Base-by-base conservation (phyloP, 2,797 vertebrate genomes). In the Manis crassicaudata region DNA sequence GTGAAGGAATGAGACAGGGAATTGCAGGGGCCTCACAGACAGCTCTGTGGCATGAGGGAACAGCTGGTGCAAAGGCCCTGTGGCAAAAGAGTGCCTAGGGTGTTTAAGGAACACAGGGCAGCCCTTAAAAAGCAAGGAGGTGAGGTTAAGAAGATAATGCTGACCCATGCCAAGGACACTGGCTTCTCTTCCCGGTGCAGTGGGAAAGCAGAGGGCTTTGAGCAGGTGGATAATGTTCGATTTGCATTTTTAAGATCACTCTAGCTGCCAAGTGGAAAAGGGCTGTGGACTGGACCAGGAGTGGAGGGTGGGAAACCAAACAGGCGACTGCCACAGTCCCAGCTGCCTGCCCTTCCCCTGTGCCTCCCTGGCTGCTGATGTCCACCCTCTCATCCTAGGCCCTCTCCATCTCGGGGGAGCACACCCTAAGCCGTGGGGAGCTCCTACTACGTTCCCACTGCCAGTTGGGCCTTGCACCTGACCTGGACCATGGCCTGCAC, bases 391-490 rank as follows among this genome's bases (percentile, higher is more conserved):
- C 0, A 0, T 58, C 11, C 52, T n/a, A 98, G 98, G 96, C 76
- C n/a, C 89, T 98, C 79, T 98, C 95, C 0, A 98, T 99, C 97
- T 98, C 99, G 25, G 98, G 99, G 95, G 98, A 98, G 77, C 99
- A 99, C 96, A 97, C 98, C 60, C 93, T 99, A 88, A 99, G 98
- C 96, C 98, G 97, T 4, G 98, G 98, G 32, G 97, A 98, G 81
- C 97, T 99, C 32, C 86, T 99, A 95, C 90, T 99, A 77, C 98
- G 95, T 54, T 99, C 99, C 37, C 98, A 98, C 95, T 98, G 98
- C 83, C 98, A 94, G 52, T 76, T 99, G 82, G 98, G 98, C 6
- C 90, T 98, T 96, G 58, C 94, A 97, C 65, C 29, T 0, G 80
- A 94, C 72, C 68, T 27, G 2, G 87, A 85, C 12, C 67, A 0